phyloP scores from a whole-genome alignment of 1,140 invertebrate genomes.

The Asobara japonica region DNA sequence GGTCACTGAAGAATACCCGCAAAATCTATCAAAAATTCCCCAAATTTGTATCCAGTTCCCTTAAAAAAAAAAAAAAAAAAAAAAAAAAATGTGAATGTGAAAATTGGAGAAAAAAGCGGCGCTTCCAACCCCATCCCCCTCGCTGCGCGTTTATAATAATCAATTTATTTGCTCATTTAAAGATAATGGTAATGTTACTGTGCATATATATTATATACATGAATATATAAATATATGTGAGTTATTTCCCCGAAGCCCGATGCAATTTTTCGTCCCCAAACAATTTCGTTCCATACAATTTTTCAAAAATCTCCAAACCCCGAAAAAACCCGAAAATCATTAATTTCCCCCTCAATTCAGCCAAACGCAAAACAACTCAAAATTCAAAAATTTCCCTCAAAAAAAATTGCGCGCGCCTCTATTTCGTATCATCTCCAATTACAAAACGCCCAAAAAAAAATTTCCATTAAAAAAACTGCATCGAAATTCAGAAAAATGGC shows the following conservation, averaged over 20 bases:
- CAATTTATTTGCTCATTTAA: conserved; percentile 63
- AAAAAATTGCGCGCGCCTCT: no score
- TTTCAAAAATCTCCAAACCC: not conserved
- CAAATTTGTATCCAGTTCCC: no score
- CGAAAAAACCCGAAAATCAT: no score
- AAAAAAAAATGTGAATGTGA: no score
- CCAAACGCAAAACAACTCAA: no score
- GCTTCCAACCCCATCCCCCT: conserved; percentile 37
- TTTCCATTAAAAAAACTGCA: not conserved
- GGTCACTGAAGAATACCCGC: no score
- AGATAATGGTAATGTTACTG: conserved; percentile 50
- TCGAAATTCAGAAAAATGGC: not conserved
- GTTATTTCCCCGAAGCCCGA: not conserved
- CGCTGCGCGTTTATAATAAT: conserved; percentile 54
- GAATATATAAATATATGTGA: not conserved
- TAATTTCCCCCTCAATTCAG: no score
- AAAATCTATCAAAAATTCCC: no score
- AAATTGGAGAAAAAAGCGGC: conserved; percentile 13
- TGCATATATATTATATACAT: conserved; percentile 40
- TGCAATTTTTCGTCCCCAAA: not conserved
- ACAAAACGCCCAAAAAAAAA: no score
- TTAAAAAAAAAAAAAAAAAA: conserved; percentile 12
- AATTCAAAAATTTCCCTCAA: no score
- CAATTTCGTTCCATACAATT: not conserved
- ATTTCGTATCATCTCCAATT: no score